Conservation (phyloP, 2,113 vertebrate species). For the Arizona elegans region DNA sequence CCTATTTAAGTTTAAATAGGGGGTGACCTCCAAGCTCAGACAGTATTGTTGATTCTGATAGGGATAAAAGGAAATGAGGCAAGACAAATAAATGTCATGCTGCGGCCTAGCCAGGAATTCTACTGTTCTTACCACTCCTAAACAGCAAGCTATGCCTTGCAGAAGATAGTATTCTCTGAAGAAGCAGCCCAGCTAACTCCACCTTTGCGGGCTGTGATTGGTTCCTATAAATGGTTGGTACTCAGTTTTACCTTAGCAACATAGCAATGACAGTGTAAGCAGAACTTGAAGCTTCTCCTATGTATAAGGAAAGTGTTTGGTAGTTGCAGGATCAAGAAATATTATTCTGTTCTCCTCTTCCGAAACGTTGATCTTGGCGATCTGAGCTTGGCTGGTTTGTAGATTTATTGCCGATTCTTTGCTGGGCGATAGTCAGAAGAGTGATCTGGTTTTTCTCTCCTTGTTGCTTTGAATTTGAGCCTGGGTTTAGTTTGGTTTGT, state of each 20-base stretch:
- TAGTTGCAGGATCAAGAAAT: neutral
- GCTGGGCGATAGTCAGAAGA: neutral
- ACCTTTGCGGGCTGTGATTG: slow-evolving; percentile 10
- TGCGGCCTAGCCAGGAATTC: neutral
- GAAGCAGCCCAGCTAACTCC: neutral
- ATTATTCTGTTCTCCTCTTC: neutral
- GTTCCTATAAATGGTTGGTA: slow-evolving; percentile 26
- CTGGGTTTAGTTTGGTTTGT: neutral
- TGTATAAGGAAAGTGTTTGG: neutral
- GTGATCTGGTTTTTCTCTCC: neutral
- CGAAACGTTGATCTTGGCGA: neutral
- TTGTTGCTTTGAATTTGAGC: neutral
- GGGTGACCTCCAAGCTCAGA: neutral
- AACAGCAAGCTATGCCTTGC: neutral
- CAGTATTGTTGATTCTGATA: neutral
- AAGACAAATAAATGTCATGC: neutral
- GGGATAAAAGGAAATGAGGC: neutral
- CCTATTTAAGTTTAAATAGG: neutral
- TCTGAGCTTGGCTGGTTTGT: neutral
- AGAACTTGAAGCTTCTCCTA: slow-evolving; percentile 8
- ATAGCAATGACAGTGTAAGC: slow-evolving; percentile 13
- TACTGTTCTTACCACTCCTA: neutral
- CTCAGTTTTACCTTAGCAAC: slow-evolving; percentile 22
- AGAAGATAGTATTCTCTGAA: slow-evolving; percentile 7
- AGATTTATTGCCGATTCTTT: neutral